These are phyloP conservation scores for Dryocosmus kuriphilus DNA, from an alignment of 2,888 invertebrate genomes.

Conservation along the genomic window DNA sequence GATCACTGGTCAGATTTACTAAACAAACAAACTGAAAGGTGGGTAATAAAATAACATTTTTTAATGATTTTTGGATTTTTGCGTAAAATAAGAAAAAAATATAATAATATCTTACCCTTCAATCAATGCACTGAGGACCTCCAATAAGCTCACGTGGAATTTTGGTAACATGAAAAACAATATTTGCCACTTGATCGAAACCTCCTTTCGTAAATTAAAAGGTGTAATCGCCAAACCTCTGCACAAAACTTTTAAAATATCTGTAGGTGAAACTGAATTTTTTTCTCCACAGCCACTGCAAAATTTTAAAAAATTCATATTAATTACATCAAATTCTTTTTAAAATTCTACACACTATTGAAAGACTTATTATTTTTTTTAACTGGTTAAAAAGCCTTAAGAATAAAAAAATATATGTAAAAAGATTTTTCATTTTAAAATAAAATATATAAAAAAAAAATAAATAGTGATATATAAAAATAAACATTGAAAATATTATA, in stretches of 20 bases:
- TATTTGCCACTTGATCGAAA: slow-evolving; percentile 63
- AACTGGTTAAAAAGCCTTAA: too few relatives aligned
- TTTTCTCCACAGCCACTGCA: slow-evolving; percentile 64
- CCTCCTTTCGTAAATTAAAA: slow-evolving; percentile 60
- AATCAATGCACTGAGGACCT: slow-evolving; percentile 68
- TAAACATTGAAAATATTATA: too few relatives aligned
- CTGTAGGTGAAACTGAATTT: slow-evolving; percentile 65
- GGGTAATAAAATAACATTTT: too few relatives aligned
- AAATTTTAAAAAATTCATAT: slow-evolving; percentile 14
- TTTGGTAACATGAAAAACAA: slow-evolving; percentile 68
- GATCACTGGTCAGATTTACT: too few relatives aligned
- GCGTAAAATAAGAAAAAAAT: not conserved
- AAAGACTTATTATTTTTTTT: too few relatives aligned
- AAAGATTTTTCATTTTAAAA: too few relatives aligned
- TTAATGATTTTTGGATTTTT: too few relatives aligned
- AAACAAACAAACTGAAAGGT: too few relatives aligned
- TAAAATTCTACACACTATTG: too few relatives aligned
- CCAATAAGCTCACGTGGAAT: slow-evolving; percentile 65
- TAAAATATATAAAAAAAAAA: too few relatives aligned
- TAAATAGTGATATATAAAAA: too few relatives aligned
- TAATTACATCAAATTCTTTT: not conserved
- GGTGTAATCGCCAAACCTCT: slow-evolving; percentile 70
- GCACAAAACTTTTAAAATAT: slow-evolving; percentile 68
- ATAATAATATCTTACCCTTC: slow-evolving; percentile 68
- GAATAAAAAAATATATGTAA: too few relatives aligned